Evolutionary conservation across 2,888 invertebrate genomes (phyloP), one percentile per base, ranked within the genome.

Genomic region (Drosophila koepferae): DNA sequence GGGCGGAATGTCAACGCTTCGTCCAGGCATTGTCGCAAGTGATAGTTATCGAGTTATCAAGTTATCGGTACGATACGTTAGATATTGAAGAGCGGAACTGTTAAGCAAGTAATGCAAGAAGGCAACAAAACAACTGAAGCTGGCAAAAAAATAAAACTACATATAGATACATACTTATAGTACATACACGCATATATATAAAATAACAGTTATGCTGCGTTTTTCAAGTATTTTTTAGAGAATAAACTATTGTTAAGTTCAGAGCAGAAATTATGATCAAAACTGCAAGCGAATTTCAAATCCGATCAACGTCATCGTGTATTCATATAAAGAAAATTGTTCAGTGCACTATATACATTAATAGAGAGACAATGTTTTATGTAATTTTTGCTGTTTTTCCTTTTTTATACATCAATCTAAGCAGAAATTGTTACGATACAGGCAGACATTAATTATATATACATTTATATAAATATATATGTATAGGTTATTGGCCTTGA

Each of bases 11-110:
- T 89, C 61, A 73, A 81, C 68, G 61, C 51, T 20, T 36, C 87
- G 68, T 81, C 87, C 68, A 85, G 81, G 70, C 88, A 91, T 81
- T 89, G 81, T 65, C 91, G 88, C 79, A 91, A 91, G 82, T 91
- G 87, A 90, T 86, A 76, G 54, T 40, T 54, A 51, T 51, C 51
- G 34, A 51, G 51, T 51, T 51, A 51, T 51, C 51, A 36, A 14
- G 34, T 51, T 34, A 51, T 51, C 51, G 87, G 90, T 86, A 75
- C 55, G 59, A 64, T 74, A 77, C 18, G 53, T 74, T 79, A 77
- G 66, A 71, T 63, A 28, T 20, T 38, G 40, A 41, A 41, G 38
- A 41, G 28, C 23, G 14, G 10, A 53, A 55, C 28, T 28, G n/a
- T n/a, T 54, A 41, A 18, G 23, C 0, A 41, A 40, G 23, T 16